phyloP scores from a whole-genome alignment of 2,888 invertebrate genomes.

The Limnephilus lunatus region DNA sequence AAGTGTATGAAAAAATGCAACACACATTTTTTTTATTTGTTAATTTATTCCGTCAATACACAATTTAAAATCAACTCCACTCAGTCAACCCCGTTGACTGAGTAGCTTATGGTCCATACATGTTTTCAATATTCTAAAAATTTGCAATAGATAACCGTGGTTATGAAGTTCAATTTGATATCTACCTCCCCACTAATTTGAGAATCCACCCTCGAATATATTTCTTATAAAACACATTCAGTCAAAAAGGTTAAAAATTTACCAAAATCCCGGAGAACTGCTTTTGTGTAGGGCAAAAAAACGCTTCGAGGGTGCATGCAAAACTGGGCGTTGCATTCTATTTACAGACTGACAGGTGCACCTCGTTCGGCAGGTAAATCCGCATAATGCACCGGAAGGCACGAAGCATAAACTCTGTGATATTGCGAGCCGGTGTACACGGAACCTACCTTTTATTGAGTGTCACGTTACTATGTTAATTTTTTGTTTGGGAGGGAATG shows the following conservation, averaged over 20 bases:
- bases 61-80: not conserved
- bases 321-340: conserved; percentile 16
- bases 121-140: not conserved
- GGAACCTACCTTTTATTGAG: conserved; percentile 16
- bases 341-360: conserved; percentile 25
- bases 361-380: not conserved
- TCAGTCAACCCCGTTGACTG: not conserved
- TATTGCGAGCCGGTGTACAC: not conserved
- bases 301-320: conserved; percentile 28
- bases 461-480: not conserved
- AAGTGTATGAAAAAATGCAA: not conserved
- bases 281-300: conserved; percentile 12
- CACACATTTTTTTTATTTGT: no score
- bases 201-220: not conserved
- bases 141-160: not conserved
- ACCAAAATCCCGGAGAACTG: not conserved
- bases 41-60: no score
- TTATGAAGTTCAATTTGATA: not conserved
- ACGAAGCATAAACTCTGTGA: not conserved
- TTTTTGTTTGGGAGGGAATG: not conserved
- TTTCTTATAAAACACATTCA: not conserved
- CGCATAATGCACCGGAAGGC: conserved; percentile 8
- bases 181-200: no score
- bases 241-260: not conserved
- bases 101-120: not conserved